Conservation (phyloP, 2,888 invertebrate species). For the Luperina testacea region DNA sequence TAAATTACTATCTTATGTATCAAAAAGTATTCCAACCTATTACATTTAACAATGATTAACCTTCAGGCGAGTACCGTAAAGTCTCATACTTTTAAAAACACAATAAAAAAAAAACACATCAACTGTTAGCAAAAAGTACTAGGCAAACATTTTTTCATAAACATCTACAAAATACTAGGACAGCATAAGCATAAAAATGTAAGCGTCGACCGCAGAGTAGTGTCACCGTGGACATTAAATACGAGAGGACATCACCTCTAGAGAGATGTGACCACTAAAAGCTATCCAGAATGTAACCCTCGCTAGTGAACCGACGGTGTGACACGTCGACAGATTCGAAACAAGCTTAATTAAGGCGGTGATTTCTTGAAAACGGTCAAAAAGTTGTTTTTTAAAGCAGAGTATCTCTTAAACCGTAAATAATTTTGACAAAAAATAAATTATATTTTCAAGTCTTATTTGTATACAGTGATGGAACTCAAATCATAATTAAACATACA, state of each 20-base stretch:
- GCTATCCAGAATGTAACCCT: slow-evolving; percentile 54
- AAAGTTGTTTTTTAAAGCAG: no score
- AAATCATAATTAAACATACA: no score
- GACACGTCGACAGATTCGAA: slow-evolving; percentile 42
- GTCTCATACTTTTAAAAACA: not conserved
- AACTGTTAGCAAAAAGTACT: slow-evolving; percentile 1
- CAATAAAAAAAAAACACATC: slow-evolving; percentile 1
- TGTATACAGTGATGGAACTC: no score
- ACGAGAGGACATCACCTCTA: slow-evolving; percentile 50
- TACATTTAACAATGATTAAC: not conserved
- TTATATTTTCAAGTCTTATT: no score
- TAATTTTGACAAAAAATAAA: no score
- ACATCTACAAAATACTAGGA: slow-evolving; percentile 31
- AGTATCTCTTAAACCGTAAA: no score
- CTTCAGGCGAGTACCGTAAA: not conserved
- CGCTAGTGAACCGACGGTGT: slow-evolving; percentile 18
- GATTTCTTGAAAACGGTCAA: no score
- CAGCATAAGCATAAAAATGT: slow-evolving; percentile 46
- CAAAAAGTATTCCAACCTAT: not conserved
- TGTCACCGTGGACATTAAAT: slow-evolving; percentile 48
- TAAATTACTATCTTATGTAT: not conserved
- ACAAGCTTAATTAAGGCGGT: slow-evolving; percentile 42
- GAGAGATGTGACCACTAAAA: slow-evolving; percentile 60
- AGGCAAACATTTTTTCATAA: slow-evolving; percentile 9
- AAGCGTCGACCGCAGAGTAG: slow-evolving; percentile 51